Evolutionary conservation across 2,797 vertebrate genomes (phyloP).

Genomic region (Pantherophis vulpinus): DNA sequence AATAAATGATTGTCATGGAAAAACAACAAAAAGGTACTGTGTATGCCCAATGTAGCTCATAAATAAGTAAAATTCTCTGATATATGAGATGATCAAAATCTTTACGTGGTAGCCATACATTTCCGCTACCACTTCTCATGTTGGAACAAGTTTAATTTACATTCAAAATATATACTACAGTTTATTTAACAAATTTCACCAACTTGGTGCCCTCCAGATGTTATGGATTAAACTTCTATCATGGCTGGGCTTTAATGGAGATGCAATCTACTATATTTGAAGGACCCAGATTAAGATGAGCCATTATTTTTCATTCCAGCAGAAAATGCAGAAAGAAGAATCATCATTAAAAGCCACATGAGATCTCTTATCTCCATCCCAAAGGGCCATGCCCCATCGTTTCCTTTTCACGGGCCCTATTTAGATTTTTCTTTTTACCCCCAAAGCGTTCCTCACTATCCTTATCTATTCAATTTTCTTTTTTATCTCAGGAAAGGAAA

Average conservation of each 20-base stretch:
- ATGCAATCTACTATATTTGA: background rate
- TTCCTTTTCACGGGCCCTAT: background rate
- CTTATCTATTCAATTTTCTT: background rate
- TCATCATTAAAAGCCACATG: rapidly evolving
- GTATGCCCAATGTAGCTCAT: background rate
- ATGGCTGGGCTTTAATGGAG: background rate
- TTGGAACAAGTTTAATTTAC: background rate
- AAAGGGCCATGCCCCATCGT: background rate
- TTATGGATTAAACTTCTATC: background rate
- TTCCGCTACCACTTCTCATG: background rate
- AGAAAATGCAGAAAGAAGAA: background rate
- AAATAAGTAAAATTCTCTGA: background rate
- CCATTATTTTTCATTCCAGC: background rate
- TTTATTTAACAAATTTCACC: background rate
- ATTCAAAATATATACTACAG: background rate
- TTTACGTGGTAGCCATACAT: background rate
- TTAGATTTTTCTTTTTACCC: background rate
- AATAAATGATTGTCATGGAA: background rate
- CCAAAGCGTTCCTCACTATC: background rate
- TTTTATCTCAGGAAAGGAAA: background rate
- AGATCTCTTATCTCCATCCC: background rate
- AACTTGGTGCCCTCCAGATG: background rate
- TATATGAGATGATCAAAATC: background rate
- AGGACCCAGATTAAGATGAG: background rate
- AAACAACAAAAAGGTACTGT: background rate